A percentile compares a stretch with the other conserved stretches of the same genome.
phyloP scores from a whole-genome alignment of 2,888 invertebrate species.

The Patella depressa region DNA sequence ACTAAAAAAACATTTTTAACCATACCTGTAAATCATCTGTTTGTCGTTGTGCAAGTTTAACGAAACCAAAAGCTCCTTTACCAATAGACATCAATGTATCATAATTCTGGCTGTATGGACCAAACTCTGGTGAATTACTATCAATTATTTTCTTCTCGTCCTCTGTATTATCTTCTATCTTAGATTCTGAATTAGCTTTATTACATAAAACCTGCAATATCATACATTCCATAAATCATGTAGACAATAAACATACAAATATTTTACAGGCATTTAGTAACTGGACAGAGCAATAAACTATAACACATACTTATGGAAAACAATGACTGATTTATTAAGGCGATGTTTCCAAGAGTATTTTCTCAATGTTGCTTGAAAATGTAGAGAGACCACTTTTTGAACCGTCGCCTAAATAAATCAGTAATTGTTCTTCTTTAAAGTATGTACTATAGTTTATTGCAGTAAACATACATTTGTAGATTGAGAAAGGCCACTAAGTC shows the following conservation, averaged over 20 bases:
- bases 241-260: neutral
- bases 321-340: too few relatives aligned
- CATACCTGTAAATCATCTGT: slow-evolving; percentile 75
- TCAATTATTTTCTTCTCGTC: slow-evolving; percentile 13
- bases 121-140: slow-evolving; percentile 34
- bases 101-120: slow-evolving; percentile 75
- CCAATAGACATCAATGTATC: slow-evolving; percentile 78
- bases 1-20: too few relatives aligned
- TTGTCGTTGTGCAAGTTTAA: slow-evolving; percentile 79
- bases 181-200: slow-evolving; percentile 47
- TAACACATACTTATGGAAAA: too few relatives aligned
- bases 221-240: too few relatives aligned
- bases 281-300: too few relatives aligned
- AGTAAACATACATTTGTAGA: too few relatives aligned
- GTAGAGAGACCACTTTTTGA: too few relatives aligned
- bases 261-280: neutral
- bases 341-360: too few relatives aligned
- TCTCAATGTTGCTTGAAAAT: too few relatives aligned
- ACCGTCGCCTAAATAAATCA: too few relatives aligned
- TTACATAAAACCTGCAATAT: slow-evolving; percentile 42
- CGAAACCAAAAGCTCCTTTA: slow-evolving; percentile 82
- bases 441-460: too few relatives aligned
- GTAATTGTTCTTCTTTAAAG: neutral
- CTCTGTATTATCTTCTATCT: slow-evolving; percentile 36
- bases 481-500: too few relatives aligned